phyloP scores from a whole-genome alignment of 2,888 invertebrate species.

The Atrina japonica region DNA sequence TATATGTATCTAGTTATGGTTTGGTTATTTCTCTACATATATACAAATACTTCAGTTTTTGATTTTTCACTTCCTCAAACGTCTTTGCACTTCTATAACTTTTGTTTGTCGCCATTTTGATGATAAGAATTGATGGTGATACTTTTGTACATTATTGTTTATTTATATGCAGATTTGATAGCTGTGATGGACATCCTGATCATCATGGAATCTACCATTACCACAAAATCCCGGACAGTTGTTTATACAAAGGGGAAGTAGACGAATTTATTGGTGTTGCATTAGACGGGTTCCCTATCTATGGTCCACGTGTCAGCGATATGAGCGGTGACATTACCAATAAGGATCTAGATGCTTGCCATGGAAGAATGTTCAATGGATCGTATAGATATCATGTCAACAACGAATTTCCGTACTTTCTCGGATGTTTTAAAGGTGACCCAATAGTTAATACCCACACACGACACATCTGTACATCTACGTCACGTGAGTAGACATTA shows the following conservation, averaged over 20 bases:
- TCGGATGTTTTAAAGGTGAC: constrained; percentile 46
- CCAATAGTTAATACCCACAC: neutral
- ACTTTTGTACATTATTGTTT: too few relatives aligned
- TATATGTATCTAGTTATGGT: too few relatives aligned
- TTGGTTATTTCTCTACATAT: too few relatives aligned
- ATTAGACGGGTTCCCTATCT: constrained; percentile 52
- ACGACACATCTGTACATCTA: constrained; percentile 10
- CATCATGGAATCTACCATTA: constrained; percentile 49
- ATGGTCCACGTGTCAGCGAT: constrained; percentile 40
- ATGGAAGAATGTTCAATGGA: constrained; percentile 46
- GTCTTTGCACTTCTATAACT: too few relatives aligned
- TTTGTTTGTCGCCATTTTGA: too few relatives aligned
- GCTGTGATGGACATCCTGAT: constrained; percentile 50
- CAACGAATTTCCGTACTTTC: constrained; percentile 44
- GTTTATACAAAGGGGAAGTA: constrained; percentile 30
- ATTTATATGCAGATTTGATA: constrained; percentile 35
- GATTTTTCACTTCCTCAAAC: too few relatives aligned
- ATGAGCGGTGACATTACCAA: constrained; percentile 30
- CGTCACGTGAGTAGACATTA: neutral
- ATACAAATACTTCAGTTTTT: too few relatives aligned
- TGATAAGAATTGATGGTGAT: too few relatives aligned
- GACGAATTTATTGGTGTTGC: constrained; percentile 55
- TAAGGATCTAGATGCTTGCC: constrained; percentile 49
- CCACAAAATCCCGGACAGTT: constrained; percentile 48
- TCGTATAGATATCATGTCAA: constrained; percentile 50